Percentiles rank a stretch among this genome's conserved stretches.
These are phyloP conservation scores for Imbricaverruca yamaguchii DNA, from an alignment of 2,888 invertebrate species.

Conservation along the genomic window DNA sequence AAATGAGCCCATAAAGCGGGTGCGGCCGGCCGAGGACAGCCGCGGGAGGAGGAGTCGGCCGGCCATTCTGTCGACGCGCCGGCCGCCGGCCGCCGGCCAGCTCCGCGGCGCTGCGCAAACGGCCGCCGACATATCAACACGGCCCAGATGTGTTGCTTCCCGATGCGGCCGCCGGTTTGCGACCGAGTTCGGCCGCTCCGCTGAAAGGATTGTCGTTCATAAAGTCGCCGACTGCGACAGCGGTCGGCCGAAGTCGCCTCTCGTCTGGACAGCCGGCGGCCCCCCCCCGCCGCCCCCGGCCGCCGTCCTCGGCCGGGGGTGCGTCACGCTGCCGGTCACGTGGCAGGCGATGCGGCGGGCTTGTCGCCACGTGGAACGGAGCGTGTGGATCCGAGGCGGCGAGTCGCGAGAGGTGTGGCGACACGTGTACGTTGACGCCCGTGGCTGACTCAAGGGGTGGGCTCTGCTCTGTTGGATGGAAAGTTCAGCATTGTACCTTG, in stretches of 20 bases:
- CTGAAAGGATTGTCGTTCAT: background rate
- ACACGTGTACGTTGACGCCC: too few relatives aligned
- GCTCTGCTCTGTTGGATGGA: too few relatives aligned
- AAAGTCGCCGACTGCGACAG: background rate
- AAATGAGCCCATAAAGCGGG: slow-evolving; percentile 6
- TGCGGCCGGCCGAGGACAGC: background rate
- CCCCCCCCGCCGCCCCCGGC: background rate
- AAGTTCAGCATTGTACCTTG: too few relatives aligned
- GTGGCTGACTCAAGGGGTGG: too few relatives aligned
- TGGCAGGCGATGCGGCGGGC: too few relatives aligned
- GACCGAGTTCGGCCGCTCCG: background rate
- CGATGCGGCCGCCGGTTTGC: background rate
- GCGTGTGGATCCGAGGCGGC: too few relatives aligned
- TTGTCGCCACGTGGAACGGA: too few relatives aligned
- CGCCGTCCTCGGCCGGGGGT: too few relatives aligned
- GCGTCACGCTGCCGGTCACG: too few relatives aligned
- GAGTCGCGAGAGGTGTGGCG: too few relatives aligned
- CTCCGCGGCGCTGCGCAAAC: too few relatives aligned
- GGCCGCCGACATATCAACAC: background rate
- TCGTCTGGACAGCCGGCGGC: background rate
- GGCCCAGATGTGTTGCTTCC: background rate
- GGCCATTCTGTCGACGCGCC: background rate
- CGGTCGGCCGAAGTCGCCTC: background rate
- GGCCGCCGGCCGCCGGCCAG: background rate
- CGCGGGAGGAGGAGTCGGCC: background rate